Evolutionary conservation across 1,140 invertebrate species (phyloP), one percentile per base, ranked within the genome.

Genomic region (Drosophila ercepeae): DNA sequence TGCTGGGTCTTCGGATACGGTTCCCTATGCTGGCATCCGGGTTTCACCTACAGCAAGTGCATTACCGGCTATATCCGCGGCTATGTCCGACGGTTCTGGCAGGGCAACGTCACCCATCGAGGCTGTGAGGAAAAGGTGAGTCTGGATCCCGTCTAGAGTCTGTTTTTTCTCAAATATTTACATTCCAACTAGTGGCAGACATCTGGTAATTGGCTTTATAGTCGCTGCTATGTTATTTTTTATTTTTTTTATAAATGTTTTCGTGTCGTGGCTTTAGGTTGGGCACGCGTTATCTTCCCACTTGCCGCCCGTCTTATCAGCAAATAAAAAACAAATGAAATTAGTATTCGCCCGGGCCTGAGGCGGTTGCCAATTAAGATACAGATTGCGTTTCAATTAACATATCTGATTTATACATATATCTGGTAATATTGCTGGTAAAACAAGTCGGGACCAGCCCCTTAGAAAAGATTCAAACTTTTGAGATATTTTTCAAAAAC

Each of bases 1-100:
- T 78, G 94, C 16, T 97, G 96, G 96, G 93, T 97, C 11, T 97
- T 97, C 77, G 96, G 96, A 0, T 97, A 97, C 77, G 97, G 97
- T 8, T 97, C 96, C 1, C 88, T 98, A 3, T 96, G 96, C 92
- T 98, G 97, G 97, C 93, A 95, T 90, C 97, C 96, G 0, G 96
- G 96, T 21, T 97, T 98, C 88, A 93, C 95, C 58, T 97, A 94
- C 89, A 92, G 93, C 60, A 93, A 94, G 76, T 94, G 94, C 21
- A 92, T 94, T 3, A 93, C 94, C 7, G 97, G 97, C 6, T 94
- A 94, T 73, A 89, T 91, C 14, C 55, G 89, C 7, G 96, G 96
- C 14, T 98, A 94, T 89, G 92, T 94, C 1, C 92, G 97, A 41
- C 93, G 94, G 89, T 97, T 97, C 91, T 97, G 96, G 95, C 97